Base-by-base conservation (phyloP, 2,797 vertebrate genomes). In the Neosilurus hyrtlii region DNA sequence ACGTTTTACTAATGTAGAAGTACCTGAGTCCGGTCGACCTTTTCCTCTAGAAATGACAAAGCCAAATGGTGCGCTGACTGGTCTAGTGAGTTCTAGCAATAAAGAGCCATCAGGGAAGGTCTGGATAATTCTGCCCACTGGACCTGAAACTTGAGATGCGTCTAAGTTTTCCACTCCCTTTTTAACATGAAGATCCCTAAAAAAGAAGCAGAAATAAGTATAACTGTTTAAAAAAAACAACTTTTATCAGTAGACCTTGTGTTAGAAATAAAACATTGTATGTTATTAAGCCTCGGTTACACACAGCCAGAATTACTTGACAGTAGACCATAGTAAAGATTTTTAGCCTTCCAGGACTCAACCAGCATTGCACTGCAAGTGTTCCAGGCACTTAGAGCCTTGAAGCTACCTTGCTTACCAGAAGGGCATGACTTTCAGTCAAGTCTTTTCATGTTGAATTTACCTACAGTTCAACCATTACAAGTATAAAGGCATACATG, bases 1-100 rank as follows among this genome's bases (percentile, higher is more conserved):
- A 75, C 59, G 0, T 11, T 26, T 30, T 9, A 15, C 37, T 56
- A 22, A 70, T 49, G 37, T 12, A 14, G 67, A 30, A 67, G 51
- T 91, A 98, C 98, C 97, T 92, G 96, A 96, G 91, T 96, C 95
- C 0, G 96, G 93, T 81, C 95, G 95, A 85, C 97, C 97, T 3
- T 96, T 96, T 61, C 96, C 96, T 0, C 96, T 96, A 59, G 95
- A 96, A 89, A 99, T 95, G 0, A 92, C 90, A 78, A 99, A 99
- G 51, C 97, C 97, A 0, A 98, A 98, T 12, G 94, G 91, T 2
- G 96, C 94, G 0, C 95, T 91, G 0, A 94, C 94, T 0, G 95
- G 93, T 81, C 95, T 93, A 78, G 94, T 93, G 24, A 99, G 94
- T 90, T 97, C 95, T 88, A 99, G 91, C 73, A 97, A 93, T 83